These are phyloP conservation scores for Amia ocellicauda DNA, from an alignment of 2,113 vertebrate genomes.

Conservation along the genomic window DNA sequence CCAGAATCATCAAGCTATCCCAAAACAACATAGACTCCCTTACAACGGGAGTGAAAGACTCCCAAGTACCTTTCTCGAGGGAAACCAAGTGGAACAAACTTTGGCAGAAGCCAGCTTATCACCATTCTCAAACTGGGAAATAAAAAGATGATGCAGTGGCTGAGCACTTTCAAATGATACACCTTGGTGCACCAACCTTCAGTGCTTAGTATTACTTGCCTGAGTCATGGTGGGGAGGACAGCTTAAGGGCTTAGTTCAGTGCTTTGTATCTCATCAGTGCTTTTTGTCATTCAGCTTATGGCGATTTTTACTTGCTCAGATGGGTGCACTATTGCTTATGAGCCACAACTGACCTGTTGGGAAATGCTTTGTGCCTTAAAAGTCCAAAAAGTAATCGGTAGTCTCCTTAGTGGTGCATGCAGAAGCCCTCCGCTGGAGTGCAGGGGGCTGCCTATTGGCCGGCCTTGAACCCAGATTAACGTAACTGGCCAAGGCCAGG, in stretches of 20 bases:
- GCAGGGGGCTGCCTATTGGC: neutral
- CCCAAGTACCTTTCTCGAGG: neutral
- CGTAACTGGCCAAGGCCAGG: no score
- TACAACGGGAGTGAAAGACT: neutral
- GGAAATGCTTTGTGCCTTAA: no score
- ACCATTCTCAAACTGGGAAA: neutral
- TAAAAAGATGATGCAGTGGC: neutral
- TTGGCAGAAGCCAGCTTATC: neutral
- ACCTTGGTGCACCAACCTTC: conserved; percentile 8
- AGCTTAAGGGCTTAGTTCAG: conserved; percentile 23
- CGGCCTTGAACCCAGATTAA: no score
- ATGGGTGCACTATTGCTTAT: neutral
- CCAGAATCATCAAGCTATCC: neutral
- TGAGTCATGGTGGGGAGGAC: conserved; percentile 12
- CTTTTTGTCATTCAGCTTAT: conserved; percentile 21
- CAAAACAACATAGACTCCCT: neutral
- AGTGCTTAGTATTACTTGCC: conserved; percentile 14
- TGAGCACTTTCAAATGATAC: neutral
- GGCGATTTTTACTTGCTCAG: neutral
- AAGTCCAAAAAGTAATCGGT: no score
- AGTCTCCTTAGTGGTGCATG: neutral
- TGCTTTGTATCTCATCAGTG: conserved; percentile 23
- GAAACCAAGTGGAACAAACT: neutral
- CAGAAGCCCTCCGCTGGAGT: neutral
- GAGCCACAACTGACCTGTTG: neutral